These are phyloP conservation scores for Xyliphius kryptos DNA, from an alignment of 2,113 vertebrate genomes.

Conservation along the genomic window DNA sequence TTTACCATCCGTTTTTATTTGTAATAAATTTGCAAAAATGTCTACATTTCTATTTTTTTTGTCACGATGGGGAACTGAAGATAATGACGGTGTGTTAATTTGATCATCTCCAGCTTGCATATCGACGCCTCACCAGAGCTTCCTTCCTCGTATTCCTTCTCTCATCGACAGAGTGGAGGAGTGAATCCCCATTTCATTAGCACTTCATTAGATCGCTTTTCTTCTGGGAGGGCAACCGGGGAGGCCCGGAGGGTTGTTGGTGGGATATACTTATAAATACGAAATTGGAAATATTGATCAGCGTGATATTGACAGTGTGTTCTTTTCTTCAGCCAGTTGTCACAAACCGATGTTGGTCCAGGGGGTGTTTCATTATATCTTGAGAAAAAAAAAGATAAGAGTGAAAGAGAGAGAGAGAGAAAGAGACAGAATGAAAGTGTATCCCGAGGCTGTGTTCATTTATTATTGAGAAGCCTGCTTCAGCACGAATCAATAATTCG, in stretches of 20 bases:
- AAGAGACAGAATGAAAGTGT: neutral
- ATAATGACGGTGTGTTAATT: neutral
- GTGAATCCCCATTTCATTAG: conserved; percentile 5
- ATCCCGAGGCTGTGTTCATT: neutral
- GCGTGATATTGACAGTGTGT: neutral
- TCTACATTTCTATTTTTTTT: too few relatives aligned
- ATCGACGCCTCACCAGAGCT: neutral
- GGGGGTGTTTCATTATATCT: neutral
- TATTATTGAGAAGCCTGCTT: neutral
- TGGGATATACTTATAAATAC: too few relatives aligned
- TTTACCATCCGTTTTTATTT: too few relatives aligned
- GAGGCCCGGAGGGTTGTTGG: too few relatives aligned
- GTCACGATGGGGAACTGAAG: too few relatives aligned
- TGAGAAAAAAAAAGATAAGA: neutral
- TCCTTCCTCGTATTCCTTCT: neutral
- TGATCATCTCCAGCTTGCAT: neutral
- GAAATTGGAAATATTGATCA: neutral
- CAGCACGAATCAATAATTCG: neutral
- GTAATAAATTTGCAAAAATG: too few relatives aligned
- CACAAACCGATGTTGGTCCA: neutral
- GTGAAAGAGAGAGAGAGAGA: too few relatives aligned
- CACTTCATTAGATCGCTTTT: conserved; percentile 4
- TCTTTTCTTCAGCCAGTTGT: neutral
- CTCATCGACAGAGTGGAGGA: neutral
- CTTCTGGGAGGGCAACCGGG: neutral